A percentile compares a stretch with the other conserved stretches of the same genome.
Conservation (phyloP, 2,113 vertebrate genomes). For the Saimiri boliviensis region DNA sequence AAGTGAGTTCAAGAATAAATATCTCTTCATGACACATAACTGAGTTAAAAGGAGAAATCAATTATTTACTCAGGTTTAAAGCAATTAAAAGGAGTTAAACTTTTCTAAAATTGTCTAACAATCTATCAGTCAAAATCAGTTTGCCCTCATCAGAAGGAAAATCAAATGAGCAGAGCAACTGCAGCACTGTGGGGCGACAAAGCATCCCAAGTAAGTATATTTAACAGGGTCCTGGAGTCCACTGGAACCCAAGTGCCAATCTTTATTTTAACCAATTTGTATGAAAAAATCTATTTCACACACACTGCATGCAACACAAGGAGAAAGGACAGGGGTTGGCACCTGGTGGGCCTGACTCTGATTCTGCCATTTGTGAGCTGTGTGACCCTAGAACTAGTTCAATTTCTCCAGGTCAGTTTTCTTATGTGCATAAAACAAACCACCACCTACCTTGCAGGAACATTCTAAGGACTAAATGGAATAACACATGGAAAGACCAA, state of each 20-base stretch:
- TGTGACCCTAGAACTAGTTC: neutral
- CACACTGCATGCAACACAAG: neutral
- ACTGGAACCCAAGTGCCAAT: neutral
- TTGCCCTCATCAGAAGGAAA: neutral
- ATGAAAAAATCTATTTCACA: neutral
- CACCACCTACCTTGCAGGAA: neutral
- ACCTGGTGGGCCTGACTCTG: neutral
- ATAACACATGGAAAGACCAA: neutral
- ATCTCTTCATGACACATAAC: neutral
- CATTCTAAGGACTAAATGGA: neutral
- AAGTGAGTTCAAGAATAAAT: neutral
- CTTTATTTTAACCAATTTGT: slow-evolving; percentile 6
- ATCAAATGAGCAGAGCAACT: neutral
- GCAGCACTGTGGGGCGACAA: neutral
- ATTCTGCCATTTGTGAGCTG: neutral
- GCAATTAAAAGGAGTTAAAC: neutral
- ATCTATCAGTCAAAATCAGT: neutral
- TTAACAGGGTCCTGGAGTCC: neutral
- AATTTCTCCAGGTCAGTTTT: neutral
- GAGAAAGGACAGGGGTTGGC: neutral
- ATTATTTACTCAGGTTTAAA: neutral
- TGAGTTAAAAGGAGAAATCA: neutral
- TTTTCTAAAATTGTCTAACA: neutral
- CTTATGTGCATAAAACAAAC: neutral
- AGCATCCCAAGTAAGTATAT: neutral